Evolutionary conservation across 2,797 vertebrate genomes (phyloP), one percentile per base, ranked within the genome.

Genomic region (Rousettus madagascariensis): DNA sequence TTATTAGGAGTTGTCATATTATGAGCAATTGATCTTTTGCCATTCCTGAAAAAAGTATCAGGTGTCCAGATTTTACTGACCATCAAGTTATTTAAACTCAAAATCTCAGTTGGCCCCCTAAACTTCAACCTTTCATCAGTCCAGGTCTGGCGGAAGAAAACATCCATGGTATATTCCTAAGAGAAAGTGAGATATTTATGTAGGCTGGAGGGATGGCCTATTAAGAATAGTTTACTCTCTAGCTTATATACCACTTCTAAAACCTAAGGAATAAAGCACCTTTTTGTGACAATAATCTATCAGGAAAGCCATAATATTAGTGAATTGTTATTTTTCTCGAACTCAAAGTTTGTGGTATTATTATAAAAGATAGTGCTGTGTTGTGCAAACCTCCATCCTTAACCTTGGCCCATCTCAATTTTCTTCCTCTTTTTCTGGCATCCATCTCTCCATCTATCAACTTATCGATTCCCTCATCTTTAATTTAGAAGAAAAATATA

Each of bases 41-140:
- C 99, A 17, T 99, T 99, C 98, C 99, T 99, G 98, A 99, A 99
- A 98, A 99, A 99, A 0, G 99, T 99, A 97, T 99, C 99, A 8
- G 99, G 99, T 19, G 99, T 99, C 99, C 99, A 99, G 86, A 99
- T 99, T 97, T 99, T 99, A 91, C 99, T 99, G 98, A 99, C 99
- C 99, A 99, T 99, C 98, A 99, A 97, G 98, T 99, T 99, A 98
- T 99, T 99, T 80, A 99, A 98, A 79, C 99, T 99, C 91, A 99
- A 96, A 97, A 99, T 99, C 98, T 99, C 99, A 49, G 99, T 98
- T 0, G 99, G 99, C 0, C 99, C 99, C 68, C 99, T 99, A 78
- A 99, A 99, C 97, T 98, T 99, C 97, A 99, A 78, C 87, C 99
- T 98, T 89, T 99, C 99, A 98, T 99, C 99, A 41, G 99, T 99